A percentile compares a stretch with the other conserved stretches of the same genome.
phyloP scores from a whole-genome alignment of 2,888 invertebrate species.

The Boloria euphrosyne region DNA sequence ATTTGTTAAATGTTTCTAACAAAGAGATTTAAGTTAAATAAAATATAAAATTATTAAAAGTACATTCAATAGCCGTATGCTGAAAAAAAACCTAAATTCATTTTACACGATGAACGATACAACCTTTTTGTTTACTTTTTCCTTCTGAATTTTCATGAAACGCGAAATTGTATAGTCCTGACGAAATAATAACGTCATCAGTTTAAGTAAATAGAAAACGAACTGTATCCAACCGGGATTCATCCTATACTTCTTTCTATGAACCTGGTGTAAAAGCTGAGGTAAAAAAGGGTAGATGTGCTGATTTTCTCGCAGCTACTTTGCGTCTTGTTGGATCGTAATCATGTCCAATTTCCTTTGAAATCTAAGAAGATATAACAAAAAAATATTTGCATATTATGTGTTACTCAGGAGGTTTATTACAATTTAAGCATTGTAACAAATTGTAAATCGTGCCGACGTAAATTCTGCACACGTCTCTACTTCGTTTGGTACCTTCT shows the following conservation, averaged over 20 bases:
- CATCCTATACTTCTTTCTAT: constrained; percentile 72
- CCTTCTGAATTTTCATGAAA: constrained; percentile 31
- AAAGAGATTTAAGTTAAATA: no score
- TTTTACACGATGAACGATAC: constrained; percentile 15
- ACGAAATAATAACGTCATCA: constrained; percentile 71
- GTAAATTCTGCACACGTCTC: constrained; percentile 71
- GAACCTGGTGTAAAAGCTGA: constrained; percentile 57
- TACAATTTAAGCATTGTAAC: constrained; percentile 79
- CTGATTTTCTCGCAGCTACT: neutral
- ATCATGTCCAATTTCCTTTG: constrained; percentile 43
- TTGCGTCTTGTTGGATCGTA: constrained; percentile 6
- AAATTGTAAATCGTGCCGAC: constrained; percentile 76
- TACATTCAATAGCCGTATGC: no score
- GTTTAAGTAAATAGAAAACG: constrained; percentile 77
- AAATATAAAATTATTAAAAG: no score
- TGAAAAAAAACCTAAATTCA: neutral
- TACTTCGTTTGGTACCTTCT: constrained; percentile 68
- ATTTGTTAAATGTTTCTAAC: no score
- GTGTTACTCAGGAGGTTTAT: constrained; percentile 74
- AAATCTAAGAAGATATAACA: constrained; percentile 42
- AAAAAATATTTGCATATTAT: constrained; percentile 49
- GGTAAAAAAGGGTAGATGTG: constrained; percentile 45
- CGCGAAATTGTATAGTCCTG: constrained; percentile 54
- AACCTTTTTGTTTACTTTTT: constrained; percentile 31
- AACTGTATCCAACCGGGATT: constrained; percentile 73